Conservation (phyloP, 2,888 invertebrate genomes). For the Aplocera efformata region DNA sequence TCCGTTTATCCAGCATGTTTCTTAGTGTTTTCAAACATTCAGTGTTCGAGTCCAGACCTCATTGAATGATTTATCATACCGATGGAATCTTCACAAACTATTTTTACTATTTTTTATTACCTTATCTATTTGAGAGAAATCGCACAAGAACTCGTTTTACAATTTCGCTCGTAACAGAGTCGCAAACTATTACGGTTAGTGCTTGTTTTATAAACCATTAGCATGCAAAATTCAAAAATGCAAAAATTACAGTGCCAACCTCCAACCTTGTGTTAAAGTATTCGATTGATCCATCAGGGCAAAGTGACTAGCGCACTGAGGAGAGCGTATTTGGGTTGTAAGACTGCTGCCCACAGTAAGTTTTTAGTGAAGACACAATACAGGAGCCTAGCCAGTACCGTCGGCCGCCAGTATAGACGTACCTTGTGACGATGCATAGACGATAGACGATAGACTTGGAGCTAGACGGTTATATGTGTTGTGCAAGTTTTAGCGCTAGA, state of each 20-base stretch:
- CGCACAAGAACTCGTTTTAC: conserved; percentile 11
- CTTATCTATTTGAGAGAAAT: not conserved
- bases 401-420: conserved; percentile 18
- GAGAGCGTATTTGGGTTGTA: conserved; percentile 79
- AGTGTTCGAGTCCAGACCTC: conserved; percentile 9
- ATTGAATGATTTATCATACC: conserved; percentile 15
- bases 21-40: conserved; percentile 24
- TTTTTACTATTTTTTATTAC: not conserved
- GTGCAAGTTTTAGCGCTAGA: conserved; percentile 26
- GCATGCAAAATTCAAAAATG: no score
- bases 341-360: conserved; percentile 80
- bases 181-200: conserved; percentile 9
- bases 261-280: conserved; percentile 14
- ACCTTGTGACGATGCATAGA: conserved; percentile 26
- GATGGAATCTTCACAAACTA: not conserved
- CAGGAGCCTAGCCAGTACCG: conserved; percentile 25
- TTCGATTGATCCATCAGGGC: conserved; percentile 62
- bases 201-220: conserved; percentile 6
- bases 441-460: conserved; percentile 34
- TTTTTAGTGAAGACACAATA: conserved; percentile 50
- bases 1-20: conserved; percentile 60
- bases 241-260: no score
- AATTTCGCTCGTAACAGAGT: conserved; percentile 21
- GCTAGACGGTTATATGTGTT: conserved; percentile 24
- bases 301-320: conserved; percentile 77